Conservation (phyloP, 2,113 vertebrate genomes). For the Polypterus bichir region DNA sequence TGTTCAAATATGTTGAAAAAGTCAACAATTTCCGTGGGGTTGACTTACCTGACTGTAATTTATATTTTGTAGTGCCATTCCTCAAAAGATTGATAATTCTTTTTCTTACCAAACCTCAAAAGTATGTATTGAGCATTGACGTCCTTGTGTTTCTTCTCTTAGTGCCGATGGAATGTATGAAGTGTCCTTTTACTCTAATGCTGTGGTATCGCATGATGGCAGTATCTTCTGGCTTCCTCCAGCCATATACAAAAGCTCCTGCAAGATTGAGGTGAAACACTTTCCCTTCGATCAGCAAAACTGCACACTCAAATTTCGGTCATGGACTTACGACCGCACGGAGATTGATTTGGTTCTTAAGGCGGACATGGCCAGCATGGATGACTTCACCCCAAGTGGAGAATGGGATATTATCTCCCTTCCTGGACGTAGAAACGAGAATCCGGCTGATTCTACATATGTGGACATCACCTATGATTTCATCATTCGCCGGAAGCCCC, state of each 20-base stretch:
- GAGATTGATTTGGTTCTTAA: conserved; percentile 86
- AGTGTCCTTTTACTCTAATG: conserved; percentile 95
- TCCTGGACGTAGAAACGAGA: conserved; percentile 78
- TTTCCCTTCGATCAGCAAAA: conserved; percentile 97
- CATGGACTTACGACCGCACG: conserved; percentile 86
- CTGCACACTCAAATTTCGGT: conserved; percentile 91
- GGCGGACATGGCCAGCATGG: conserved; percentile 79
- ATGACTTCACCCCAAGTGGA: conserved; percentile 87
- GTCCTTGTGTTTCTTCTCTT: not conserved
- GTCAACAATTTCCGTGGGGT: too few species aligned
- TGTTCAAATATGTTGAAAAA: too few species aligned
- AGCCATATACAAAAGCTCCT: conserved; percentile 91
- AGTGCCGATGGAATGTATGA: conserved; percentile 93
- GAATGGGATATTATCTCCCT: conserved; percentile 91
- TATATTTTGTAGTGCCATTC: too few species aligned
- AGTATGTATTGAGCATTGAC: too few species aligned
- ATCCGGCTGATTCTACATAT: conserved; percentile 74
- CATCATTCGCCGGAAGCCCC: conserved; percentile 83
- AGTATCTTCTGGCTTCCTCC: conserved; percentile 95
- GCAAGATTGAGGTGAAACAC: conserved; percentile 92
- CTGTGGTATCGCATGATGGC: conserved; percentile 82
- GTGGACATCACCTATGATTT: conserved; percentile 95
- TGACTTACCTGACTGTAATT: too few species aligned
- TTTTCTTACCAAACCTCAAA: too few species aligned
- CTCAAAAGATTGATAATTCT: too few species aligned